A percentile compares a stretch with the other conserved stretches of the same genome.
phyloP scores from a whole-genome alignment of 2,113 vertebrate genomes.

The Pungitius pungitius region DNA sequence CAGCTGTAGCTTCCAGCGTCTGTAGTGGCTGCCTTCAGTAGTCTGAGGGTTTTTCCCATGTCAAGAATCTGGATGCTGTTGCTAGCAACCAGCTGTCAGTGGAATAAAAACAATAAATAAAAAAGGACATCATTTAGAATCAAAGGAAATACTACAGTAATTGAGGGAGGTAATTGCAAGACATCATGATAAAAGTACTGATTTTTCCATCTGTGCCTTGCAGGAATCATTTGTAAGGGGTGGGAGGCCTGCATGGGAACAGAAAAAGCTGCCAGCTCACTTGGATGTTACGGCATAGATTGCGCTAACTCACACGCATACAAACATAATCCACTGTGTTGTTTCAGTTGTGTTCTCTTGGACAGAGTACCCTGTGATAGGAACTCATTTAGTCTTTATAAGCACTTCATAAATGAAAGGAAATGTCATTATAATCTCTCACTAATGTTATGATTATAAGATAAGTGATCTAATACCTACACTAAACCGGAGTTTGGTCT shows the following conservation, averaged over 20 bases:
- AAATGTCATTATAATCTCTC: conserved; percentile 37
- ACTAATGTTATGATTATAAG: conserved; percentile 20
- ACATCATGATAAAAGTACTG: not conserved
- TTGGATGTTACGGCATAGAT: conserved; percentile 20
- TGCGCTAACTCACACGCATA: not conserved
- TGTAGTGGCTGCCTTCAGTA: conserved; percentile 80
- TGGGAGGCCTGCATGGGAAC: conserved; percentile 35
- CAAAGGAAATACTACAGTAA: conserved; percentile 21
- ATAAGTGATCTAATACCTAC: conserved; percentile 16
- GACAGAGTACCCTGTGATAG: conserved; percentile 39
- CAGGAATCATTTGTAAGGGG: conserved; percentile 21
- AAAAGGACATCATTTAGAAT: conserved; percentile 13
- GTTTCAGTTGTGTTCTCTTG: conserved; percentile 46
- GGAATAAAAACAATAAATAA: conserved; percentile 29
- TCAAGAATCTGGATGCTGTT: conserved; percentile 83
- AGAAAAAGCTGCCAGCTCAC: conserved; percentile 36
- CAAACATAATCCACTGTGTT: conserved; percentile 26
- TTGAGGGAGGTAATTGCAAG: not conserved
- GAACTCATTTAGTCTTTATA: conserved; percentile 22
- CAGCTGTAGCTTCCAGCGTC: conserved; percentile 91
- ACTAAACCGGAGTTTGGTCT: conserved; percentile 18
- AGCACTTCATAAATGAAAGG: conserved; percentile 33
- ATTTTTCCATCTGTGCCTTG: conserved; percentile 43
- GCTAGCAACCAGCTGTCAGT: conserved; percentile 84
- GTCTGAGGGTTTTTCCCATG: conserved; percentile 86